These are phyloP conservation scores for Hyaena hyaena DNA, from an alignment of 2,113 vertebrate genomes.

Conservation along the genomic window DNA sequence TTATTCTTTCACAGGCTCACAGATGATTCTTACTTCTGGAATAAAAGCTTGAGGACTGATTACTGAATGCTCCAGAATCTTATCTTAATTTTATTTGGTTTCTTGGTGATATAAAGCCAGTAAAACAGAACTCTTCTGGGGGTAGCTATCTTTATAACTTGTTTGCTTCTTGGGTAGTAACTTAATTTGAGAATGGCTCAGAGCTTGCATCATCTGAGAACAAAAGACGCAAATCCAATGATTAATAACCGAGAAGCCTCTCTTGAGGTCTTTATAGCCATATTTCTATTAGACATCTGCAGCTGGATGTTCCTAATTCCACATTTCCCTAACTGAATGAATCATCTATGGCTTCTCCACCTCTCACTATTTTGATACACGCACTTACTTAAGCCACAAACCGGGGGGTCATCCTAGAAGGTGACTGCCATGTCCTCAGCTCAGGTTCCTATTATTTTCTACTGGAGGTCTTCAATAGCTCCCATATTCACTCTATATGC, in stretches of 20 bases:
- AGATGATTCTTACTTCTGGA: constrained; percentile 16
- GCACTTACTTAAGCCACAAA: not conserved
- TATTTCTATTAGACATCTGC: not conserved
- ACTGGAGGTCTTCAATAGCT: not conserved
- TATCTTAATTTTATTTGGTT: constrained; percentile 15
- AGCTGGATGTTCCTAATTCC: not conserved
- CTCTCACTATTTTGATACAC: not conserved
- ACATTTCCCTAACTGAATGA: not conserved
- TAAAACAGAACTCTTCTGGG: not conserved
- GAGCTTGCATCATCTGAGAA: not conserved
- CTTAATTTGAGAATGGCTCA: not conserved
- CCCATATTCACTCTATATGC: not conserved
- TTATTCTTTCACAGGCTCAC: not conserved
- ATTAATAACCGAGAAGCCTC: not conserved
- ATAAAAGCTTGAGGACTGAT: not conserved
- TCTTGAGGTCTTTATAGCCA: not conserved
- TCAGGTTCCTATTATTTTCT: not conserved
- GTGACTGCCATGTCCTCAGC: not conserved
- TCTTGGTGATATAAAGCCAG: not conserved
- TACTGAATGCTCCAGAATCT: not conserved
- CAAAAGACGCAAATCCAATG: not conserved
- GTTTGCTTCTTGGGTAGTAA: not conserved
- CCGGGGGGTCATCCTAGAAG: not conserved
- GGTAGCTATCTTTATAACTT: not conserved
- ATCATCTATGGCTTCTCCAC: not conserved